A percentile compares a stretch with the other conserved stretches of the same genome.
phyloP scores from a whole-genome alignment of 2,113 vertebrate species.

The Alosa alosa region DNA sequence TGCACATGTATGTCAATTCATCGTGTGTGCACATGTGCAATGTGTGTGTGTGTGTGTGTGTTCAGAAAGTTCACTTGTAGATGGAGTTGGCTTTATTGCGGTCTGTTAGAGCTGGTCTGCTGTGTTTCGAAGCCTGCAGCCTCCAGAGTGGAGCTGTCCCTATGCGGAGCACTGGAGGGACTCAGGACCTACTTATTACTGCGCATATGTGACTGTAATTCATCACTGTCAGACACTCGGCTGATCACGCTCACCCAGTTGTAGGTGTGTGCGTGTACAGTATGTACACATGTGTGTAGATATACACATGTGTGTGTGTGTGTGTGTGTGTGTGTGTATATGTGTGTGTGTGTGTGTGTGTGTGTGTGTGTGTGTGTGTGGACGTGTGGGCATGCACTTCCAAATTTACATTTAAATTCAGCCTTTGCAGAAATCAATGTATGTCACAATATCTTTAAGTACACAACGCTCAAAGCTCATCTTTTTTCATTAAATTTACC shows the following conservation, averaged over 20 bases:
- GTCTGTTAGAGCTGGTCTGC: neutral
- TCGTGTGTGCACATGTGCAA: neutral
- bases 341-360: neutral
- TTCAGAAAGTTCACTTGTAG: neutral
- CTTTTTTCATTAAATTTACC: constrained; percentile 10
- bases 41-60: neutral
- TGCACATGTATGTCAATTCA: too few species aligned
- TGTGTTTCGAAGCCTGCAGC: neutral
- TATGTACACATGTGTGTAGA: constrained; percentile 17
- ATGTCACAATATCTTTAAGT: constrained; percentile 18
- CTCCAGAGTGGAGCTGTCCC: constrained; percentile 51
- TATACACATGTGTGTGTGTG: neutral
- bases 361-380: neutral
- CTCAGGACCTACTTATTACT: constrained; percentile 71
- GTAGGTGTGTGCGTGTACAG: constrained; percentile 25
- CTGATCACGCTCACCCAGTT: constrained; percentile 55
- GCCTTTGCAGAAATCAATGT: constrained; percentile 11
- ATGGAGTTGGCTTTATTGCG: neutral
- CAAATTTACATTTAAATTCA: constrained; percentile 13
- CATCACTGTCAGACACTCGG: constrained; percentile 65
- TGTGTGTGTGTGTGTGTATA: constrained; percentile 18
- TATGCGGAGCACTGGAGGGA: constrained; percentile 68
- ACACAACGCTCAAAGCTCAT: constrained; percentile 8
- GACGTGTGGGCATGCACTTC: constrained; percentile 22
- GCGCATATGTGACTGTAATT: constrained; percentile 68